Percentiles rank a stretch among this genome's conserved stretches.
Conservation (phyloP, 23 tunicate genomes). For the Ascidia mentula region DNA sequence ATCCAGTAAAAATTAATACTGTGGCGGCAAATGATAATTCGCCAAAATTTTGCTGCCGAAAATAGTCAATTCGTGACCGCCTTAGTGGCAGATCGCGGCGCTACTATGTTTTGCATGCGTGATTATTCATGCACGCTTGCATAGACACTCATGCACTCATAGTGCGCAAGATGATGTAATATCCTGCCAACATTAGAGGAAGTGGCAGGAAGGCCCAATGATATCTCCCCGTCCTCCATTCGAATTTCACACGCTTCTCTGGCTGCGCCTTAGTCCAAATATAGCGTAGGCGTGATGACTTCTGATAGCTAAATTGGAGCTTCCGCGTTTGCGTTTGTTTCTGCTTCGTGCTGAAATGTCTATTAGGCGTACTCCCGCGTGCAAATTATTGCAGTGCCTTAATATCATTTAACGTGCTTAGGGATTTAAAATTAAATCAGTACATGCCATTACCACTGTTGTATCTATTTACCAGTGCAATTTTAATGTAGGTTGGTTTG, state of each 20-base stretch:
- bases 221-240: not conserved
- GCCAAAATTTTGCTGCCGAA: not conserved
- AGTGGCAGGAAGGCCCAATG: conserved; percentile 1
- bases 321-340: not conserved
- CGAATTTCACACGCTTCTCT: not conserved
- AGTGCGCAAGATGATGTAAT: not conserved
- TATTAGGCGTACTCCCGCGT: too few species aligned
- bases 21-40: not conserved
- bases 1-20: too few species aligned
- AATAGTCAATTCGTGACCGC: not conserved
- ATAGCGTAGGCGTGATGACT: conserved; percentile 6
- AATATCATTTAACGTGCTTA: too few species aligned
- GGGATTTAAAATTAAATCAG: too few species aligned
- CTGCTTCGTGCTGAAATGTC: too few species aligned
- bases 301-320: conserved; percentile 2
- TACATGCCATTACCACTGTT: too few species aligned
- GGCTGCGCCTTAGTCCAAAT: not conserved
- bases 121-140: not conserved
- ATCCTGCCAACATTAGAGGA: not conserved
- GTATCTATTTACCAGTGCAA: too few species aligned
- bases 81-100: not conserved
- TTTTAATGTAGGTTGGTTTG: too few species aligned
- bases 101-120: conserved; percentile 7
- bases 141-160: not conserved
- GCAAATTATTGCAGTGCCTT: too few species aligned